Evolutionary conservation across 2,113 vertebrate genomes (phyloP), one percentile per base, ranked within the genome.

Genomic region (Leucopsar rothschildi): DNA sequence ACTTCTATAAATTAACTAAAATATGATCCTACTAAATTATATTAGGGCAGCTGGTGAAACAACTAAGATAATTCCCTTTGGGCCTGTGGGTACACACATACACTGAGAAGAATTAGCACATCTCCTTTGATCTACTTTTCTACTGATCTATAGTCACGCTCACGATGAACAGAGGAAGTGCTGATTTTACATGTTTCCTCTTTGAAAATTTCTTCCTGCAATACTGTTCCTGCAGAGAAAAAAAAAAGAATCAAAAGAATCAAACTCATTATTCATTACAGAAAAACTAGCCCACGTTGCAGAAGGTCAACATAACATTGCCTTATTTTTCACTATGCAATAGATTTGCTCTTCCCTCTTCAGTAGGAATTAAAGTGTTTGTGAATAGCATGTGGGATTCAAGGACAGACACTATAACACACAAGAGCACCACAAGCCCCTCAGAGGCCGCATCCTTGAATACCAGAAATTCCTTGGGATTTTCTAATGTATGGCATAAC

Each of bases 11-110:
- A 86, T 86, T 60, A 93, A 76, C 23, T 60, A 65, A 68, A 90
- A 57, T n/a, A 45, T 11, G n/a, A 69, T 82, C 49, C 75, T 31
- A 87, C 44, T 61, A 57, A 89, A 78, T 87, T 86, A 23, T 27
- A 80, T 83, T 71, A 86, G 47, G 11, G 56, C 44, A 93, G 71
- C 87, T 93, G 40, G 39, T 57, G 65, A 85, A 82, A 79, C 27
- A 76, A 55, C 33, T 12, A 50, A 66, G 52, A 90, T 24, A 93
- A 80, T 73, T 90, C 92, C 78, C 64, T 93, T 59, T 49, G 71
- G 85, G 82, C 59, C n/a, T 2, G 5, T 4, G 5, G 50, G 57
- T 0, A 0, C 42, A 72, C 0, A 0, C 37, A 27, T 21, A 42
- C 10, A 31, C 71, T 1, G 2, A 69, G 55, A 94, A 57, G 69